Evolutionary conservation across 2,797 vertebrate species (phyloP).

Genomic region (Etheostoma nigrum): DNA sequence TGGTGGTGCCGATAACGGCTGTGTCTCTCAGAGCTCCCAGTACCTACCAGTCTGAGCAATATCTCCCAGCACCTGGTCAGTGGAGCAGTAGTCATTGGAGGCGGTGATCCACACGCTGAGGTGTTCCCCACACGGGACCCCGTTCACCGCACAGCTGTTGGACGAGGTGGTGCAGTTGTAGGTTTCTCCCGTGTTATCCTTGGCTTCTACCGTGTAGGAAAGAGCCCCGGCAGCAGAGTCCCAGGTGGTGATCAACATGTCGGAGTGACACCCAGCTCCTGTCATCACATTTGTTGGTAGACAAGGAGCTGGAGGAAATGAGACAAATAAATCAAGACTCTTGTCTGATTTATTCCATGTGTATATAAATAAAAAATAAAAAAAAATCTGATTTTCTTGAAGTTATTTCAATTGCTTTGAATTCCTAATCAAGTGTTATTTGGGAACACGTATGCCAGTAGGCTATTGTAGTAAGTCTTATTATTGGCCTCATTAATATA

Average conservation of each 20-base stretch:
- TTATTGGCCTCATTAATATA: background rate
- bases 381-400: too few species aligned
- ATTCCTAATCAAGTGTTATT: background rate
- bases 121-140: conserved; percentile 82
- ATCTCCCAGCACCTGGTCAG: conserved; percentile 70
- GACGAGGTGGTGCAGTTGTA: conserved; percentile 81
- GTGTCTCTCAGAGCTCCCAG: background rate
- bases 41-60: conserved; percentile 80
- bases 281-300: conserved; percentile 79
- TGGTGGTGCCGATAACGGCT: too few species aligned
- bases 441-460: background rate
- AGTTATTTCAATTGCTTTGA: background rate
- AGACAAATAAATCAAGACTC: background rate
- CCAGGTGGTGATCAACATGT: conserved; percentile 78
- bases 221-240: conserved; percentile 77
- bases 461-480: background rate
- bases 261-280: conserved; percentile 60
- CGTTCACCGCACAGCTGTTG: conserved; percentile 75
- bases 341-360: too few species aligned
- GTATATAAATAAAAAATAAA: background rate
- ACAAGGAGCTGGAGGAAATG: conserved; percentile 74
- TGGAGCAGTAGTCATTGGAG: conserved; percentile 79
- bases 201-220: conserved; percentile 75
- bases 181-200: conserved; percentile 73
- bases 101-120: conserved; percentile 83